A percentile compares a stretch with the other conserved stretches of the same genome.
These are phyloP conservation scores for Hapalemur alaotrensis DNA, from an alignment of 2,797 vertebrate genomes.

Conservation along the genomic window DNA sequence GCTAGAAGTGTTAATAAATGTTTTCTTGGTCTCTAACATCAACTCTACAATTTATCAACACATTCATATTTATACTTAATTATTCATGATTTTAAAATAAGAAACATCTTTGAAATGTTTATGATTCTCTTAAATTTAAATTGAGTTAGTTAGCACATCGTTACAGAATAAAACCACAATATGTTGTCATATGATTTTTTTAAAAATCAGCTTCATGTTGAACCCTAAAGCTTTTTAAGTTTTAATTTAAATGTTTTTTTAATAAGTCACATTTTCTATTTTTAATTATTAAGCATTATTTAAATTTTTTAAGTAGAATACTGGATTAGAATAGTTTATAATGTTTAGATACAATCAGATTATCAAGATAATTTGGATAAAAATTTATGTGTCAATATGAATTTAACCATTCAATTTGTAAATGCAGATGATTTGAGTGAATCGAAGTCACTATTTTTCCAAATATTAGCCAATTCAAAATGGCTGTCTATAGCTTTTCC, in stretches of 20 bases:
- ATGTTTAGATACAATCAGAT: neutral
- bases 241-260: neutral
- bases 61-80: neutral
- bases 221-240: neutral
- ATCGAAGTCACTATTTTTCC: neutral
- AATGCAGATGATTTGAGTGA: neutral
- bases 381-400: neutral
- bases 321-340: neutral
- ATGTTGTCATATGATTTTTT: neutral
- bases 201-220: neutral
- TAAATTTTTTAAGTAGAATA: neutral
- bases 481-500: neutral
- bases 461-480: neutral
- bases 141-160: neutral
- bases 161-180: neutral
- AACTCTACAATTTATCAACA: neutral
- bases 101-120: neutral
- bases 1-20: neutral
- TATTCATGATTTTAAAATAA: neutral
- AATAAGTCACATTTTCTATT: neutral
- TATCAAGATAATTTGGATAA: neutral
- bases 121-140: constrained; percentile 16
- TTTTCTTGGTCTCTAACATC: neutral
- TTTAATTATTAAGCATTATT: neutral
- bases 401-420: neutral